These are phyloP conservation scores for Pollachius pollachius DNA, from an alignment of 2,113 vertebrate genomes.

Conservation along the genomic window DNA sequence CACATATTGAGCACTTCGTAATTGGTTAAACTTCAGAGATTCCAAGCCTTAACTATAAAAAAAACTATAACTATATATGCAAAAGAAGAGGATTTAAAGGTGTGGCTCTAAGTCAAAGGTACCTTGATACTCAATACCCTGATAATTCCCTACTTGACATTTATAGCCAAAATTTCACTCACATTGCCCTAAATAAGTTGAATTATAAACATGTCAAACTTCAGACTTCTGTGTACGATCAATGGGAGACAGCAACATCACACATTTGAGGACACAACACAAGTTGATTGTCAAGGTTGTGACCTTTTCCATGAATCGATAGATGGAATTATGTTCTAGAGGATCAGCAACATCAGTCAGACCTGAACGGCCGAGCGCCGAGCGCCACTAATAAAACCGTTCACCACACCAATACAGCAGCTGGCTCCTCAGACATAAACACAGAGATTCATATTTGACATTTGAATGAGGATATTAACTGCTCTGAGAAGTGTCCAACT, in stretches of 20 bases:
- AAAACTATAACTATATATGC: neutral
- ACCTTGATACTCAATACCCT: neutral
- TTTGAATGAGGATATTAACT: constrained; percentile 56
- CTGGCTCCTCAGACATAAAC: constrained; percentile 51
- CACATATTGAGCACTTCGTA: no score
- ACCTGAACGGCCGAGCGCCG: constrained; percentile 29
- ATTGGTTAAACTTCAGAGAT: no score
- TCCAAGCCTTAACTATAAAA: neutral
- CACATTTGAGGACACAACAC: constrained; percentile 13
- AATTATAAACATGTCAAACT: neutral
- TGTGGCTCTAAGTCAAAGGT: neutral
- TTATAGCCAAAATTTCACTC: neutral
- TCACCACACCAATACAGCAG: constrained; percentile 49
- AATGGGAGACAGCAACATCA: constrained; percentile 51
- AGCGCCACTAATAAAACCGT: constrained; percentile 51
- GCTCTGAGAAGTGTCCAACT: constrained; percentile 29
- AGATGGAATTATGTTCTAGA: no score
- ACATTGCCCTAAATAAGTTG: no score
- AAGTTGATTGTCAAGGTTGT: no score
- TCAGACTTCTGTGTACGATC: neutral
- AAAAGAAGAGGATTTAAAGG: neutral
- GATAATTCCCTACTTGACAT: neutral
- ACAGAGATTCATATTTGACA: constrained; percentile 62
- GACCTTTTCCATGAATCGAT: no score
- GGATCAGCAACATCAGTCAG: constrained; percentile 13